Conservation (phyloP, 1,140 invertebrate genomes). For the Orius insidiosus region DNA sequence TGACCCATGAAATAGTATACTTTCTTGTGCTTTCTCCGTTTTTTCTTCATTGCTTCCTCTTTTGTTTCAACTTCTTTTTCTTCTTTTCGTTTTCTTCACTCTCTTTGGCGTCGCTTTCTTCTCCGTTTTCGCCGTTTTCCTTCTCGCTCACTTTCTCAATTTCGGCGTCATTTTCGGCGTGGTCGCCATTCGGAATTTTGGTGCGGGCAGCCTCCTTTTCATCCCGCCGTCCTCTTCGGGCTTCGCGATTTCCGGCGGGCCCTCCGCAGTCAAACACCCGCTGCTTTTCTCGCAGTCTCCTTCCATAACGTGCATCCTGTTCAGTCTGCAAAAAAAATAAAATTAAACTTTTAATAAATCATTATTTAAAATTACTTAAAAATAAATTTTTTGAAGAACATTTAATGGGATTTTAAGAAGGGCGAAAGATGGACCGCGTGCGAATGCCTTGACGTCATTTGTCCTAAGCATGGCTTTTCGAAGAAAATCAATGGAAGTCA, state of each 20-base stretch:
- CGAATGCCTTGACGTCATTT: no score
- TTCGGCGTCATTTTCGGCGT: neutral
- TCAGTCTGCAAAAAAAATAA: conserved; percentile 17
- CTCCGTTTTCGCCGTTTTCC: conserved; percentile 5
- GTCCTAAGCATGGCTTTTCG: no score
- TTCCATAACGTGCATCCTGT: conserved; percentile 21
- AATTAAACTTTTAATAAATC: no score
- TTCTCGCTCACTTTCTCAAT: neutral
- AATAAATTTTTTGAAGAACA: no score
- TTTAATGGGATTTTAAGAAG: no score
- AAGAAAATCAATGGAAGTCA: no score
- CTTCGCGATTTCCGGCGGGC: conserved; percentile 1
- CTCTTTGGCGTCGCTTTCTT: conserved; percentile 8
- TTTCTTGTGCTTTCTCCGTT: conserved; percentile 4
- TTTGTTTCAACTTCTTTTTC: neutral
- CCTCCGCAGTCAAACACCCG: conserved; percentile 3
- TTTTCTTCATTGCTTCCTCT: conserved; percentile 5
- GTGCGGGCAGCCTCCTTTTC: neutral
- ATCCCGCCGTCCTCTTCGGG: no score
- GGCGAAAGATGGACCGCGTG: no score
- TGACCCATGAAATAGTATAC: no score
- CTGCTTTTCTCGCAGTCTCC: conserved; percentile 16
- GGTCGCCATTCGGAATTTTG: conserved; percentile 1
- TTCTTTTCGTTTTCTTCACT: neutral
- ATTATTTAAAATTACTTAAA: no score